phyloP scores from a whole-genome alignment of 2,797 vertebrate genomes.

The Okamejei kenojei region DNA sequence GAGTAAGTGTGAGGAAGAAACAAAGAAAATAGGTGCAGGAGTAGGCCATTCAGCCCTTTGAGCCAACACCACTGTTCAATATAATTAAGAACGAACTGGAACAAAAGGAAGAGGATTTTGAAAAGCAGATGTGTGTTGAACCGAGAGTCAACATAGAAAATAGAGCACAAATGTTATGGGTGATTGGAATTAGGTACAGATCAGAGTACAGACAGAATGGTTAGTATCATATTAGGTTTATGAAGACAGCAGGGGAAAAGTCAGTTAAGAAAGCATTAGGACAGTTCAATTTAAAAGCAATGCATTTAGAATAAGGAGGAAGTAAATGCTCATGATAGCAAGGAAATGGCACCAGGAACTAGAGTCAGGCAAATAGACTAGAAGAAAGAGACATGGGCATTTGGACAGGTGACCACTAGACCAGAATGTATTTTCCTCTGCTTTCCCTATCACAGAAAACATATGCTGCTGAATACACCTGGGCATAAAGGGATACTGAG shows the following conservation, averaged over 20 bases:
- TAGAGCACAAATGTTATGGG: neutral
- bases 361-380: neutral
- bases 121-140: neutral
- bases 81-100: neutral
- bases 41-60: too few relatives aligned
- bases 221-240: neutral
- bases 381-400: neutral
- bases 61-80: too few relatives aligned
- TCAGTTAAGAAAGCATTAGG: neutral
- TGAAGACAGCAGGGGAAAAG: neutral
- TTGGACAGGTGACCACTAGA: neutral
- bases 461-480: too few relatives aligned
- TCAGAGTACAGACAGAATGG: too few relatives aligned
- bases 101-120: neutral
- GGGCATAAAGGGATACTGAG: too few relatives aligned
- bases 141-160: neutral
- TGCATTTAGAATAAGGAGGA: neutral
- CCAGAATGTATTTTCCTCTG: neutral
- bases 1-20: neutral
- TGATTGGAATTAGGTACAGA: neutral
- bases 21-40: too few relatives aligned
- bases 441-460: neutral
- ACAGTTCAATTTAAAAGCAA: neutral
- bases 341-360: neutral
- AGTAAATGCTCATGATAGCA: neutral